Percentiles rank a stretch among this genome's conserved stretches.
These are phyloP conservation scores for Taphrorychus bicolor DNA, from an alignment of 2,888 invertebrate genomes.

Conservation along the genomic window DNA sequence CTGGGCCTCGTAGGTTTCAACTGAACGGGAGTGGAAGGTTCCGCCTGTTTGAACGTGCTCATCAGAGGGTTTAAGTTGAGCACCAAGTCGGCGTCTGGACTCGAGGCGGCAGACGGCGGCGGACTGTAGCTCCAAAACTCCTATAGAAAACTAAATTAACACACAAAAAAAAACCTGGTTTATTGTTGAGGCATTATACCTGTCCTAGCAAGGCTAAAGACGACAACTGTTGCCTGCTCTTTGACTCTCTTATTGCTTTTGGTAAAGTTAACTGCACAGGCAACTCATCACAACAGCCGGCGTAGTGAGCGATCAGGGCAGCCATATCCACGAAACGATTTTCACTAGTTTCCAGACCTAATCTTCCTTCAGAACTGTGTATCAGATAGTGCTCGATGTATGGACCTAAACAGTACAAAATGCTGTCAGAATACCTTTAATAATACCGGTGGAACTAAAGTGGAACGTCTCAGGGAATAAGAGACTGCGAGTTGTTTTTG, in stretches of 20 bases:
- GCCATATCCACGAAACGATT: slow-evolving; percentile 94
- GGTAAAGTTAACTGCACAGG: slow-evolving; percentile 90
- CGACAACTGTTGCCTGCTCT: slow-evolving; percentile 88
- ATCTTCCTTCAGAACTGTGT: slow-evolving; percentile 79
- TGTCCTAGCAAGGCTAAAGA: slow-evolving; percentile 90
- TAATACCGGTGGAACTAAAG: no score
- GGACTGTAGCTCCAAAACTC: slow-evolving; percentile 75
- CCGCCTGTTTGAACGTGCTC: slow-evolving; percentile 73
- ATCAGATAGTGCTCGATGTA: slow-evolving; percentile 93
- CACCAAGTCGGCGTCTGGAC: slow-evolving; percentile 70
- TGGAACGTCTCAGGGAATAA: no score
- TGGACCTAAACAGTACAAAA: slow-evolving; percentile 21
- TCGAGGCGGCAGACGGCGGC: slow-evolving; percentile 57
- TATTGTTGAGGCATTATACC: slow-evolving; percentile 29
- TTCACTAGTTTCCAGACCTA: slow-evolving; percentile 92
- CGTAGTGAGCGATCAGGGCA: slow-evolving; percentile 91
- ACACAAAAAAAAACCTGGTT: not conserved
- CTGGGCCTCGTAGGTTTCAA: slow-evolving; percentile 78
- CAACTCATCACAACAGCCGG: slow-evolving; percentile 92
- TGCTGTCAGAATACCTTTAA: not conserved
- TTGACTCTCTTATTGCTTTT: slow-evolving; percentile 83
- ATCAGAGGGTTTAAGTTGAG: slow-evolving; percentile 80
- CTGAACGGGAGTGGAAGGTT: slow-evolving; percentile 64
- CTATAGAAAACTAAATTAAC: slow-evolving; percentile 59
- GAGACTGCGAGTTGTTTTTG: no score